Base-by-base conservation (phyloP, 1,140 invertebrate species). In the Saccostrea glomerata region DNA sequence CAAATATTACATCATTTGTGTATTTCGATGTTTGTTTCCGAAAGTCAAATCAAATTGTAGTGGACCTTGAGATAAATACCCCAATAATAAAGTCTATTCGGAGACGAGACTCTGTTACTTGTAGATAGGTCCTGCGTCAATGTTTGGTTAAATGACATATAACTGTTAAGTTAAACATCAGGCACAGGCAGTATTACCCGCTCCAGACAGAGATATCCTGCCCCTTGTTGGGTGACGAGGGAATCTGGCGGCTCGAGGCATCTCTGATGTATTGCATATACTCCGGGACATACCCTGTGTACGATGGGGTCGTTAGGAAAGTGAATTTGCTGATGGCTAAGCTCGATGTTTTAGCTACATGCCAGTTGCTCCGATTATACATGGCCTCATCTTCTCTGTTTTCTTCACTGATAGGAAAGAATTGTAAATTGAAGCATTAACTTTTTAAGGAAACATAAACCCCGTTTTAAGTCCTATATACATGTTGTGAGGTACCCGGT, bases 371-470 rank as follows among this genome's bases (percentile, higher is more conserved):
- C 70, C 70, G 70, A 73, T 73, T 0, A 25, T 73, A 30, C 23
- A 25, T 73, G 70, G 70, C 23, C 70, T 12, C 70, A 73, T n/a
- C 70, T 30, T 30, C 70, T 73, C 13, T 73, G 70, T 73, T 73
- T 73, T 73, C 70, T 73, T 30, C 23, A 73, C 70, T 73, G 70
- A 73, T 73, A 73, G 70, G 25, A 73, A 23, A 73, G 30, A 73
- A 25, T 73, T 73, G 70, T 73, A 73, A 73, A 73, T 73, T 73
- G 70, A 73, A 73, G 70, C 70, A 73, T 73, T 73, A 73, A 73
- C 70, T 73, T 73, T 73, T 73, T 73, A 73, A 36, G 70, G 40
- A 73, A 73, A 73, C 23, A 36, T 73, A 73, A 73, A 73, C 70
- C 70, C 15, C 25, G 23, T 73, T 73, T 73, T 73, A 73, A 73